Percentiles rank a stretch among this genome's conserved stretches.
phyloP scores from a whole-genome alignment of 2,888 invertebrate genomes.

The Brachyopa scutellaris region DNA sequence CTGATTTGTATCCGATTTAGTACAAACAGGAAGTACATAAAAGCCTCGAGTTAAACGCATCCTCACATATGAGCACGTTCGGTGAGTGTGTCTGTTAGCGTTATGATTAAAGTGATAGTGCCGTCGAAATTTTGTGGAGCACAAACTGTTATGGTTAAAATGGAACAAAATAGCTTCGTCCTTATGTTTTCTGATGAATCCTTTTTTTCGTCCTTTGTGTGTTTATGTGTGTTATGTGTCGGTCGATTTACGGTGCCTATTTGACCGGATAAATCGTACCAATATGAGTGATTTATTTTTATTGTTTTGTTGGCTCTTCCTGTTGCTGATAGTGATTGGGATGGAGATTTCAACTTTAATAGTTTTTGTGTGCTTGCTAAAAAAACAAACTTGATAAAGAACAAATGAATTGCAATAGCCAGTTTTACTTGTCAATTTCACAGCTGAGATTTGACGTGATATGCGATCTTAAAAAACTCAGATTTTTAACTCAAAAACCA shows the following conservation, averaged over 20 bases:
- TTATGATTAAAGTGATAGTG: slow-evolving; percentile 1
- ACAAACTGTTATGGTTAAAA: not conserved
- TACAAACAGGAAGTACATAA: not conserved
- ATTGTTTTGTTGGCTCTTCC: no score
- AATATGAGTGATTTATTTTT: no score
- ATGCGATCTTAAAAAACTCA: no score
- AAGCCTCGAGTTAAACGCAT: not conserved
- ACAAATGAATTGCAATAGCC: no score
- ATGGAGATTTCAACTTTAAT: no score
- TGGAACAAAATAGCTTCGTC: not conserved
- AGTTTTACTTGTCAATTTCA: no score
- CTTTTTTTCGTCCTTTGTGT: not conserved
- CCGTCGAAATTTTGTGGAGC: not conserved
- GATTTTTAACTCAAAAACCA: no score
- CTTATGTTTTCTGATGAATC: not conserved
- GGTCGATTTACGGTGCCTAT: not conserved
- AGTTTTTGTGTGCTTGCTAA: no score
- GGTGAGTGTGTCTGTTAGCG: not conserved
- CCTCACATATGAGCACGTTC: not conserved
- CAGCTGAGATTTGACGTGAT: no score
- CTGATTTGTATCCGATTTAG: not conserved
- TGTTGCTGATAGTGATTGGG: no score
- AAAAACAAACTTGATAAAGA: no score
- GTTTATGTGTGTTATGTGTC: no score
- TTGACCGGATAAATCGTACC: not conserved